Conservation (phyloP, 2,113 vertebrate genomes). For the Macheiramphus alcinus region DNA sequence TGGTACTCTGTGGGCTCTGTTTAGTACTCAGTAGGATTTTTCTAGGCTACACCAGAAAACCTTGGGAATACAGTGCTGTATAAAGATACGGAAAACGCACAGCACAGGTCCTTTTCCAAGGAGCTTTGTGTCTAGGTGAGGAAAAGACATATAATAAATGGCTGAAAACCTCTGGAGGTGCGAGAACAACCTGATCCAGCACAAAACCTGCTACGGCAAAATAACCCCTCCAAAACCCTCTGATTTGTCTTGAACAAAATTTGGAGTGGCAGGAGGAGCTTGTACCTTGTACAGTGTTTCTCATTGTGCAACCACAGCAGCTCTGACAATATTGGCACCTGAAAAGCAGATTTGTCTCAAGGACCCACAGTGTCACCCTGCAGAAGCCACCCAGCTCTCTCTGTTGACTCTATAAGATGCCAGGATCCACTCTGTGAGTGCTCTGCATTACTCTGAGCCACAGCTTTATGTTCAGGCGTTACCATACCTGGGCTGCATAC, state of each 20-base stretch:
- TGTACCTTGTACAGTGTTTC: neutral
- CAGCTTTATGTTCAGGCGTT: neutral
- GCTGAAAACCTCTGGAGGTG: neutral
- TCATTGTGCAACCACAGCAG: fast-evolving
- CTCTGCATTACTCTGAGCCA: neutral
- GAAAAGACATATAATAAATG: neutral
- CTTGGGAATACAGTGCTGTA: neutral
- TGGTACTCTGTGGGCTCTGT: neutral
- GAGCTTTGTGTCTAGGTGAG: neutral
- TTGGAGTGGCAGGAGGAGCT: neutral
- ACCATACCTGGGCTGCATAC: neutral
- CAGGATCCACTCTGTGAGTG: neutral
- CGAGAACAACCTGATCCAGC: neutral
- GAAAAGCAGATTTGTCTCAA: neutral
- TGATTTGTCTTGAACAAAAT: neutral
- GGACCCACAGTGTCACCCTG: neutral
- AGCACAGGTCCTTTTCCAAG: neutral
- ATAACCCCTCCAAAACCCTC: neutral
- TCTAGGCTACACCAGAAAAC: neutral
- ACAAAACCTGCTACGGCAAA: neutral
- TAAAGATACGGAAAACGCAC: neutral
- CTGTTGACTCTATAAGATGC: fast-evolving
- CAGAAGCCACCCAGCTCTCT: neutral
- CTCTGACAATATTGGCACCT: neutral
- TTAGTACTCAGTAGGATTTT: neutral